Percentiles rank a stretch among this genome's conserved stretches.
These are phyloP conservation scores for Xiphophorus hellerii DNA, from an alignment of 2,113 vertebrate genomes.

Conservation along the genomic window DNA sequence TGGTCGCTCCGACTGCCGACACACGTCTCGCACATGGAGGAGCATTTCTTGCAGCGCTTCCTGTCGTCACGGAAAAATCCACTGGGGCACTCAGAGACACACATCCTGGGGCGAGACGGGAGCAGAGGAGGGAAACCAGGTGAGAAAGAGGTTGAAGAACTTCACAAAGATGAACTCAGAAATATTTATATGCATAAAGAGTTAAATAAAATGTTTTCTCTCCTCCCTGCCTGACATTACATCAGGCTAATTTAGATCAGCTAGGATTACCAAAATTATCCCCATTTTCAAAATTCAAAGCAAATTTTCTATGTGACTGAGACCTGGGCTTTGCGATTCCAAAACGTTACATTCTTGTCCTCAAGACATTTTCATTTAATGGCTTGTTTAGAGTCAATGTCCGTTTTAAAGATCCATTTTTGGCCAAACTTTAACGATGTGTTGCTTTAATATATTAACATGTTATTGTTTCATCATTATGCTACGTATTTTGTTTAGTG, in stretches of 20 bases:
- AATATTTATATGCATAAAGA: neutral
- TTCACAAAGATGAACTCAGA: too few species aligned
- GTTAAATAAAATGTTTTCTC: neutral
- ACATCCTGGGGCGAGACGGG: constrained; percentile 83
- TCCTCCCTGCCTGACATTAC: neutral
- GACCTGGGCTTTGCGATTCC: neutral
- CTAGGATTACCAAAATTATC: neutral
- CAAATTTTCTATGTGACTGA: neutral
- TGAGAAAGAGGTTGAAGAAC: neutral
- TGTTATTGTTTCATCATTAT: neutral
- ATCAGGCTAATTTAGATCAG: neutral
- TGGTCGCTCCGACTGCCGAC: constrained; percentile 92
- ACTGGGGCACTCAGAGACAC: constrained; percentile 92
- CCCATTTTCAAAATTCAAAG: neutral
- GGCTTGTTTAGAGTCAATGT: neutral
- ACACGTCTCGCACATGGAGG: constrained; percentile 91
- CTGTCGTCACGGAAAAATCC: constrained; percentile 95
- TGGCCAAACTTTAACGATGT: neutral
- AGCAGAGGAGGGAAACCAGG: neutral
- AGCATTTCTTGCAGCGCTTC: constrained; percentile 96
- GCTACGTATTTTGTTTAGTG: too few species aligned
- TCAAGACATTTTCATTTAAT: neutral
- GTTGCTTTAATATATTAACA: neutral
- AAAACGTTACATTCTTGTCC: neutral
- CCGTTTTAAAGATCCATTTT: neutral